Base-by-base conservation (phyloP, 2,888 invertebrate species). In the Yponomeuta evonymella region DNA sequence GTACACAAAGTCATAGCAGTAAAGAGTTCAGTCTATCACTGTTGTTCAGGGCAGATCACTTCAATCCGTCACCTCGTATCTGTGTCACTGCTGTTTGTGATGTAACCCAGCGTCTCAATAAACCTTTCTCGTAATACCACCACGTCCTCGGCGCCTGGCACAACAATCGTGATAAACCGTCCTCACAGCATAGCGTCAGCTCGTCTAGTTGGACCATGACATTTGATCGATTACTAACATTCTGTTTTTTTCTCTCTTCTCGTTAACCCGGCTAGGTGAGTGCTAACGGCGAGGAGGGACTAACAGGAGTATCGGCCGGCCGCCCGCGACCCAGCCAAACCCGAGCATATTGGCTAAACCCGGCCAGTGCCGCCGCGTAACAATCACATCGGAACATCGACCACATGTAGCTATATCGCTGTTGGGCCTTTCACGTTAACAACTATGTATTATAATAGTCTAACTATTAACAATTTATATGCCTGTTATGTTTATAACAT, bases 231-330 rank as follows among this genome's bases (percentile, higher is more conserved):
- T 33, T 92, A 94, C 94, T 94, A 94, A 94, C 94, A 94, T 94
- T 93, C 94, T 94, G 94, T 94, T 94, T 93, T 23, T 79, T 94
- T 93, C 93, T 93, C 93, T 94, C 94, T 94, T 94, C 94, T 94
- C 93, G 94, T 94, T 94, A 94, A 94, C 94, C 93, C 93, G 94
- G 94, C 94, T 95, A 95, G 95, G 95, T 95, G 95, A 95, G 95
- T 95, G 95, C 95, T 95, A 95, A 95, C 94, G 93, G 92, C 93
- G 90, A 86, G 84, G 91, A 85, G 89, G 90, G 87, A 90, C 88
- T 92, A 92, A 92, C 90, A 81, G 88, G 83, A 87, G 89, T 80
- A 78, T 84, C 83, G 86, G 84, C 83, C 84, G 86, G 48, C 65
- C 67, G 67, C 68, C 68, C 51, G 36, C 67, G 68, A 51, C 69